Evolutionary conservation across 1,140 invertebrate genomes (phyloP).

Genomic region (Gerris buenoi): DNA sequence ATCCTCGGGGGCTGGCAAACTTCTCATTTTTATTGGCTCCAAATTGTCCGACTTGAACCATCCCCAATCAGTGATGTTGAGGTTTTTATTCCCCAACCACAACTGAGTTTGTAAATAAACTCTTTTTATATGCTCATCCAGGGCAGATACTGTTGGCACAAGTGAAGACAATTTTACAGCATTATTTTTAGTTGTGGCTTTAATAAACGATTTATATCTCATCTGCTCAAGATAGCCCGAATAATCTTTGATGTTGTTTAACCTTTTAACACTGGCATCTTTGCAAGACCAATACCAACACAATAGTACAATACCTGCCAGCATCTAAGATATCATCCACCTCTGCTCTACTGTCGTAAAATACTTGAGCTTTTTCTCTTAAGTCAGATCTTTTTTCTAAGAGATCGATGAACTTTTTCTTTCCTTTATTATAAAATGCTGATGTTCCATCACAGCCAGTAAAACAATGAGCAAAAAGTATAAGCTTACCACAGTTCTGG

Average conservation of each 20-base stretch:
- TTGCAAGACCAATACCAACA: not conserved
- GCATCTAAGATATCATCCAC: not conserved
- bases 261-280: not conserved
- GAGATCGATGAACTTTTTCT: not conserved
- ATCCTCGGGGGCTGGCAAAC: too few relatives aligned
- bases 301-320: not conserved
- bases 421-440: slow-evolving; percentile 7
- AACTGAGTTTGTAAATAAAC: too few relatives aligned
- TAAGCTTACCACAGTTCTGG: slow-evolving; percentile 2
- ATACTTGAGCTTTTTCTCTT: not conserved
- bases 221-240: not conserved
- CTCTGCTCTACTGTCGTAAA: not conserved
- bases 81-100: too few relatives aligned
- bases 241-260: not conserved
- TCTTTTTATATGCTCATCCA: too few relatives aligned
- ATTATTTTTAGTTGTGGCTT: not conserved
- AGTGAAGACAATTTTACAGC: not conserved
- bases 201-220: not conserved
- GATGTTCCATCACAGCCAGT: slow-evolving; percentile 6
- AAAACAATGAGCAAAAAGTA: slow-evolving; percentile 7
- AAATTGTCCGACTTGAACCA: too few relatives aligned
- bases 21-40: too few relatives aligned
- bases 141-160: not conserved
- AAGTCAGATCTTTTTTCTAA: slow-evolving; percentile 1
- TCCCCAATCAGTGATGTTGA: too few relatives aligned